Base-by-base conservation (phyloP, 2,113 vertebrate genomes). In the Ophiodon elongatus region DNA sequence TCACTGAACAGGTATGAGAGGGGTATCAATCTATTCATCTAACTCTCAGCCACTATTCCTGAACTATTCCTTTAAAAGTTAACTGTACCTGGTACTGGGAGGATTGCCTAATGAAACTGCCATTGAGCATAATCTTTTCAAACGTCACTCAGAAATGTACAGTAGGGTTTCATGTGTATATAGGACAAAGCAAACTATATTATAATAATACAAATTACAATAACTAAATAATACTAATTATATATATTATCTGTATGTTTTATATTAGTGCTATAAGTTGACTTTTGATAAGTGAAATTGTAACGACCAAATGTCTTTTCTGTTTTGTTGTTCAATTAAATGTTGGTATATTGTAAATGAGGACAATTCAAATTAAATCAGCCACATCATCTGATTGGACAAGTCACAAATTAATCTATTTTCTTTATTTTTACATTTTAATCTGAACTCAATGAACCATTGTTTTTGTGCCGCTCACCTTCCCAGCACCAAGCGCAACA, bases 371-470 rank as follows among this genome's bases (percentile, higher is more conserved):
- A 14, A 47, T 47, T 1, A 37, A 73, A 73, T 82, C 6, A 63
- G 45, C 80, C 19, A 19, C 69, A 68, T 78, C 37, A 73, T 23
- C 56, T 41, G 35, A 56, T 72, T 21, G 35, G 29, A 37, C 45
- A 43, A 3, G 41, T 14, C 73, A 57, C 69, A 60, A 6, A 63
- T 63, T 41, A 71, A 60, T 37, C 37, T 37, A n/a, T 37, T 37
- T 37, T 37, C 8, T 6, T 52, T n/a, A 29, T 23, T 37, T 73
- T n/a, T n/a, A n/a, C n/a, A n/a, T 69, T 73, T 47, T 6, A 79
- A 79, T 76, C 25, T 52, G 17, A 85, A 89, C 75, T 74, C 13
- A 3, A 73, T 84, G 27, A 85, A 73, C 69, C 39, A 0, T 45
- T 33, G 6, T 35, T 71, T 21, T 63, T 45, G 54, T 47, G 62